These are phyloP conservation scores for Trissolcus japonicus DNA, from an alignment of 2,888 invertebrate genomes.

Conservation along the genomic window DNA sequence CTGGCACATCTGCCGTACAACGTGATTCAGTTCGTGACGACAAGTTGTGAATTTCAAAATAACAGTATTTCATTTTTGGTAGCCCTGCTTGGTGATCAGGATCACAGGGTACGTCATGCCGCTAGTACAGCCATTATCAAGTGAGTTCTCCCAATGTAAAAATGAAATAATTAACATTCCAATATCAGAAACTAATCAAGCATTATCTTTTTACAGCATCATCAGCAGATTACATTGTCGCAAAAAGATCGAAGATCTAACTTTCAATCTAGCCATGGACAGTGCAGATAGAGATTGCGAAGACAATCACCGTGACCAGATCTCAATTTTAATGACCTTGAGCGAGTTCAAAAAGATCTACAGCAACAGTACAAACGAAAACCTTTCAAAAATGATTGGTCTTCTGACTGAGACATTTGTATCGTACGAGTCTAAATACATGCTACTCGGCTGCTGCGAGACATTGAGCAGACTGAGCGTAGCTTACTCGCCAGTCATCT, in stretches of 20 bases:
- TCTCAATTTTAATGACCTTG: constrained; percentile 61
- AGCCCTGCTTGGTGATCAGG: constrained; percentile 84
- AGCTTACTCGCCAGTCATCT: constrained; percentile 82
- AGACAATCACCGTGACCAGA: background rate
- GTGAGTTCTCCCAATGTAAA: constrained; percentile 74
- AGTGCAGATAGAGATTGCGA: background rate
- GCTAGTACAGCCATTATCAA: constrained; percentile 82
- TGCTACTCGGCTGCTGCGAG: constrained; percentile 83
- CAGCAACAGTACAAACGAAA: constrained; percentile 75
- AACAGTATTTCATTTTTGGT: constrained; percentile 81
- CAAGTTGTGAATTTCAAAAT: constrained; percentile 78
- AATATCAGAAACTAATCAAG: background rate
- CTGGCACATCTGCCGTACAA: constrained; percentile 80
- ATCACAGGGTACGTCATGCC: constrained; percentile 85
- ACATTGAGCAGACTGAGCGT: constrained; percentile 82
- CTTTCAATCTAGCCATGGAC: constrained; percentile 25
- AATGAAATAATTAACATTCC: background rate
- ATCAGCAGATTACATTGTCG: constrained; percentile 76
- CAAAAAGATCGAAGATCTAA: constrained; percentile 77
- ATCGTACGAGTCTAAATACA: constrained; percentile 82
- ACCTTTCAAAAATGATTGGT: constrained; percentile 79
- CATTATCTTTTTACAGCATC: constrained; percentile 75
- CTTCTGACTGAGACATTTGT: constrained; percentile 78
- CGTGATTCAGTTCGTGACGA: constrained; percentile 78
- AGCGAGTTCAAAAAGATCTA: constrained; percentile 58